Evolutionary conservation across 2,797 vertebrate genomes (phyloP), one percentile per base, ranked within the genome.

Genomic region (Gymnothorax javanicus): DNA sequence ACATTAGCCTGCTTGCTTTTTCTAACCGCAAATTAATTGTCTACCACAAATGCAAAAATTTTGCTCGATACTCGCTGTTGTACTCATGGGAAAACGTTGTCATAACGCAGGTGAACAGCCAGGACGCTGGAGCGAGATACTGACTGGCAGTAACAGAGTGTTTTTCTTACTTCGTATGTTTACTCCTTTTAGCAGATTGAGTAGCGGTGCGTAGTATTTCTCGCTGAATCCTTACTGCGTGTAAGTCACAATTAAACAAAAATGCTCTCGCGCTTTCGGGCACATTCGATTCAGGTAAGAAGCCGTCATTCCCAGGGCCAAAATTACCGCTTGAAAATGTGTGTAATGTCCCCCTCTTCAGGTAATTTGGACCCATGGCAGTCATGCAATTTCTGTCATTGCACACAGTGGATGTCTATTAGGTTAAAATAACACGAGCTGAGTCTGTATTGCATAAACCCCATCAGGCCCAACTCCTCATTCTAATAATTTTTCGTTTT

Each of bases 271-370:
- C 11, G 43, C 15, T 75, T 50, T 75, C 11, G 13, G 33, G 12
- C n/a, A 33, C 25, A 73, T 50, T 15, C 6, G 15, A 20, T 60
- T 79, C 23, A 71, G 23, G 15, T 17, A 20, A 79, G 75, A 2
- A 15, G 2, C 17, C 43, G 17, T 13, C 73, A 79, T 2, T 79
- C 8, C 17, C 75, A 52, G 50, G 50, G 7, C 50, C 20, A 54
- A 54, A 9, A 79, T 20, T 20, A 79, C 12, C 12, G 17, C 50
- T 7, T 43, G 7, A 79, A 23, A 20, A 54, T 79, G 7, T 79
- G 50, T 43, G 17, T 17, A 79, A 79, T 79, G 75, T 54, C 75
- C 52, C 75, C 75, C 75, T 79, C 75, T 56, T 9, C 75, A 52
- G 75, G 50, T 11, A 43, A 54, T 54, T 52, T 4, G 7, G 33